phyloP scores from a whole-genome alignment of 2,113 vertebrate genomes.

The Scopus umbretta region DNA sequence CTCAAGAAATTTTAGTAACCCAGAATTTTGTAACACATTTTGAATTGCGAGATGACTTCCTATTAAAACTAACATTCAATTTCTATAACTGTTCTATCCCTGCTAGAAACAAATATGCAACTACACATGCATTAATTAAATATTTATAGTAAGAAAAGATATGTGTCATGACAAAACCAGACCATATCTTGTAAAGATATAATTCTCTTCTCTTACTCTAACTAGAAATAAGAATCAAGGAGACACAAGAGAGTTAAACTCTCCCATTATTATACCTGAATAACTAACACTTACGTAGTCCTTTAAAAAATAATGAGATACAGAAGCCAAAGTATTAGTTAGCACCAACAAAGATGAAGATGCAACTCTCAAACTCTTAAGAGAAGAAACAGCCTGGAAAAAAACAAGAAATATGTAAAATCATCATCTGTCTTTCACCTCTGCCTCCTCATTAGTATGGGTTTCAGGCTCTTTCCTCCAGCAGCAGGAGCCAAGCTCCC shows the following conservation, averaged over 20 bases:
- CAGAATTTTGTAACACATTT: neutral
- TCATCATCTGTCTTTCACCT: neutral
- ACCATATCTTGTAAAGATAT: neutral
- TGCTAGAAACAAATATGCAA: neutral
- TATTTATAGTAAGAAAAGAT: neutral
- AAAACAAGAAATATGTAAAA: neutral
- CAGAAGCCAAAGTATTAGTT: neutral
- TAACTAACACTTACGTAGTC: neutral
- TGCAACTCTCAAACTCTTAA: neutral
- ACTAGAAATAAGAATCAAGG: neutral
- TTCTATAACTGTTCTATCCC: neutral
- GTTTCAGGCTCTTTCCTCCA: conserved; percentile 10
- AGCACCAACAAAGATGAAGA: neutral
- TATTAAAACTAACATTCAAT: neutral
- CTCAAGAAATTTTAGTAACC: neutral
- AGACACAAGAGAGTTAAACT: neutral
- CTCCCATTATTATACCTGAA: neutral
- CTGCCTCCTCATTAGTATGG: conserved; percentile 52
- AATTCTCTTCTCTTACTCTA: neutral
- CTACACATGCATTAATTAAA: neutral
- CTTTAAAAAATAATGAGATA: neutral
- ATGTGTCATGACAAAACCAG: neutral
- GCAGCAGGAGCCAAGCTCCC: conserved; percentile 37
- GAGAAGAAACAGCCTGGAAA: neutral
- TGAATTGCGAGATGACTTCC: neutral